phyloP scores from a whole-genome alignment of 2,888 invertebrate species.

The Mimas tiliae region DNA sequence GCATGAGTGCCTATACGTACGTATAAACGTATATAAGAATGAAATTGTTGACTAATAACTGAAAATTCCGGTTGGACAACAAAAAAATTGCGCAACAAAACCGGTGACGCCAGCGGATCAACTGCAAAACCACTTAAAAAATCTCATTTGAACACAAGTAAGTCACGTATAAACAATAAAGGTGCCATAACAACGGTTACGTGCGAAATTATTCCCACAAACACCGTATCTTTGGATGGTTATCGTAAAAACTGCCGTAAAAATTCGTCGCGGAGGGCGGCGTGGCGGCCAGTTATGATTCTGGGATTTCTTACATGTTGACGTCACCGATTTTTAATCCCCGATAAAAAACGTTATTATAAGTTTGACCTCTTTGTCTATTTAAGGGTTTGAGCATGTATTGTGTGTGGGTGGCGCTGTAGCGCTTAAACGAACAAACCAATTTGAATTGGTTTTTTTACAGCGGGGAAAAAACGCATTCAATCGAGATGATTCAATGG shows the following conservation, averaged over 20 bases:
- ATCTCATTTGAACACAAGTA: conserved; percentile 33
- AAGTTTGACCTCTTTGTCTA: too few species aligned
- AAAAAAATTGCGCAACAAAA: background rate
- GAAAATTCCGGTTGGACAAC: background rate
- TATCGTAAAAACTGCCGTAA: conserved; percentile 18
- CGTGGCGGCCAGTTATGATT: background rate
- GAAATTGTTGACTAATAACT: background rate
- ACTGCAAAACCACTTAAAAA: background rate
- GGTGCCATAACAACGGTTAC: conserved; percentile 29
- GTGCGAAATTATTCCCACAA: conserved; percentile 27
- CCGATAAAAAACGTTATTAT: too few species aligned
- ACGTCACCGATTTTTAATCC: background rate
- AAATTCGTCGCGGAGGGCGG: background rate
- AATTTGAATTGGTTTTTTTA: too few species aligned
- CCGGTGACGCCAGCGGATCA: background rate
- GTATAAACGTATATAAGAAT: too few species aligned
- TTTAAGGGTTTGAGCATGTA: too few species aligned
- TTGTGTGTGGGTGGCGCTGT: too few species aligned
- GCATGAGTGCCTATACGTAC: too few species aligned
- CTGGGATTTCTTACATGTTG: background rate
- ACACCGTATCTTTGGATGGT: conserved; percentile 23
- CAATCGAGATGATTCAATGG: too few species aligned
- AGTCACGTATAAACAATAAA: conserved; percentile 39
- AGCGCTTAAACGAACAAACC: too few species aligned
- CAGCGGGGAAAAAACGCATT: too few species aligned